These are phyloP conservation scores for Atherinomorus stipes DNA, from an alignment of 2,113 vertebrate species.

Conservation along the genomic window DNA sequence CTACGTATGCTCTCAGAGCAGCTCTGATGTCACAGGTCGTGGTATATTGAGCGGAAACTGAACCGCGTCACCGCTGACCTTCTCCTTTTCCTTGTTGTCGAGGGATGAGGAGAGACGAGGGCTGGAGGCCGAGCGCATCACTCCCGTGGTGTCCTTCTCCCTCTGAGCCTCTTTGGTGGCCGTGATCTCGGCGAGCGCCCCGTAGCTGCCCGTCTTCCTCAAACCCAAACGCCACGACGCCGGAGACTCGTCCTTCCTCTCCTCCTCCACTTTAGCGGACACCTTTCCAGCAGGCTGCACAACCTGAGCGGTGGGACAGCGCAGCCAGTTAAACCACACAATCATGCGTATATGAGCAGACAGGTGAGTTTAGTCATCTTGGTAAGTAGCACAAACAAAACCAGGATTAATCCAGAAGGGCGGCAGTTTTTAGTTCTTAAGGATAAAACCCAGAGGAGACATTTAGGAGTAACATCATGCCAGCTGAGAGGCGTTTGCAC, in stretches of 20 bases:
- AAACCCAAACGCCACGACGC: conserved; percentile 94
- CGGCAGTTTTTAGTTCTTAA: conserved; percentile 21
- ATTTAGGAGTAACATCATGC: conserved; percentile 38
- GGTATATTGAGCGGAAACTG: too few relatives aligned
- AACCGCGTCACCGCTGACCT: conserved; percentile 78
- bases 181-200: conserved; percentile 95
- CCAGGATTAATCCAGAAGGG: not conserved
- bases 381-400: conserved; percentile 32
- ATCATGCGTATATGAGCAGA: not conserved
- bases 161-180: conserved; percentile 95
- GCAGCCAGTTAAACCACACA: not conserved
- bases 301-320: conserved; percentile 76
- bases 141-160: conserved; percentile 93
- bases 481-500: conserved; percentile 18
- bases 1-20: too few relatives aligned
- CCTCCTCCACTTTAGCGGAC: conserved; percentile 91
- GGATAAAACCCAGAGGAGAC: not conserved
- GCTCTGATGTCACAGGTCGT: too few relatives aligned
- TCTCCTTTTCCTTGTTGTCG: conserved; percentile 99
- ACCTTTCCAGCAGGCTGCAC: conserved; percentile 86
- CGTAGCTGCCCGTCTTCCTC: conserved; percentile 97
- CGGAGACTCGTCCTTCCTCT: conserved; percentile 96
- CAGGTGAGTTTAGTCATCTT: conserved; percentile 18
- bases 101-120: conserved; percentile 95
- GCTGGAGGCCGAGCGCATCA: conserved; percentile 98